phyloP scores from a whole-genome alignment of 92 coral and sea anemone genomes.

The Scolanthus callimorphus region DNA sequence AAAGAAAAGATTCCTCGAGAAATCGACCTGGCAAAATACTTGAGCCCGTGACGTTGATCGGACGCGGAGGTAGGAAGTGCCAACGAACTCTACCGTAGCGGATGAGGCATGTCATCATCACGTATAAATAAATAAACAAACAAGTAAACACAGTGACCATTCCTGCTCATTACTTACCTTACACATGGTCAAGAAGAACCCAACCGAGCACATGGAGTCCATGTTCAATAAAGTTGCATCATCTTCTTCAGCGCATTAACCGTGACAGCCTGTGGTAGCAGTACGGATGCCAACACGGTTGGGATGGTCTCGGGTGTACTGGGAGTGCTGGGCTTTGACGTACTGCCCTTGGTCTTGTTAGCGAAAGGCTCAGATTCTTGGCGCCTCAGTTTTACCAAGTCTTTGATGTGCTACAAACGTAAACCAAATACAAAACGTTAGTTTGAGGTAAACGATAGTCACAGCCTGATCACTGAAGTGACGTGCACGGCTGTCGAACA shows the following conservation, averaged over 20 bases:
- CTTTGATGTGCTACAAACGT: slow-evolving; percentile 76
- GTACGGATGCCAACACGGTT: slow-evolving; percentile 22
- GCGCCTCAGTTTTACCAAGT: slow-evolving; percentile 68
- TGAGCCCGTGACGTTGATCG: no score
- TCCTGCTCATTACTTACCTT: slow-evolving; percentile 77
- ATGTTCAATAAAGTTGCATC: slow-evolving; percentile 71
- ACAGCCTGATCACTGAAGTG: no score
- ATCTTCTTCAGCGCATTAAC: slow-evolving; percentile 89
- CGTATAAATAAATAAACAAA: no score
- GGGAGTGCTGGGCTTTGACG: slow-evolving; percentile 8
- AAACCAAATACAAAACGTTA: no score
- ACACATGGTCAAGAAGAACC: slow-evolving; percentile 83
- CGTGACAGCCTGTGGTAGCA: slow-evolving; percentile 50
- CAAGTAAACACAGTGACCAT: no score
- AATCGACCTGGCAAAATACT: no score
- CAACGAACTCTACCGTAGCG: no score
- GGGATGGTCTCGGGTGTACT: slow-evolving; percentile 19
- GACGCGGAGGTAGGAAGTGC: no score
- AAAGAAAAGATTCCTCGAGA: no score
- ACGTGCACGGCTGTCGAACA: no score
- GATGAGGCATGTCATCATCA: no score
- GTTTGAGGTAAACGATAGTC: no score
- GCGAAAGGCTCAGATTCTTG: slow-evolving; percentile 34
- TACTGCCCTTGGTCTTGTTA: slow-evolving; percentile 20
- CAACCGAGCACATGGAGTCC: slow-evolving; percentile 78